Evolutionary conservation across 2,888 invertebrate genomes (phyloP), one percentile per base, ranked within the genome.

Genomic region (Eupithecia tripunctaria): DNA sequence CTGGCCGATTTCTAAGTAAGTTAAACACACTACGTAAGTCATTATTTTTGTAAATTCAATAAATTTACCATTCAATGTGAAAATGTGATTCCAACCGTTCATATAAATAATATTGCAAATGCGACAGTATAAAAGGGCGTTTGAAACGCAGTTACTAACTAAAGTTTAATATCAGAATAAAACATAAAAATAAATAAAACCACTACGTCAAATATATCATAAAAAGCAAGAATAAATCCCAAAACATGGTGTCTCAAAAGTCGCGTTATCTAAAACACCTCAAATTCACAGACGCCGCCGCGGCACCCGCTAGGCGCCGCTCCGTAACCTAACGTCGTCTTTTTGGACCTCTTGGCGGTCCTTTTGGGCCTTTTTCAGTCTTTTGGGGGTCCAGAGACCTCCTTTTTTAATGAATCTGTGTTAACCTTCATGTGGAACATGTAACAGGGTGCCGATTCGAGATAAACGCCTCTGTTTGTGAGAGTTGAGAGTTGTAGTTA

Each of bases 391-490:
- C 93, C 84, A 86, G 87, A 84, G 85, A 86, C 87, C 86, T 91
- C 84, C 84, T 92, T 93, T 93, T 93, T 94, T 91, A 94, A 93
- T 91, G 92, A 92, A 93, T 93, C 93, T 89, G 94, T 94, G 94
- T 94, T 94, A 94, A 94, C 93, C 94, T 94, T 93, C 92, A 85
- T 90, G 85, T 90, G 89, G 91, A 88, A 92, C 93, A 89, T 90
- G 90, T 92, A 92, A 94, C 92, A 89, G 93, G 94, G 93, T 94
- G 94, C 91, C 88, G 94, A 94, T 94, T 91, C 88, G 80, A 94
- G 94, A 94, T 94, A 93, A 94, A 91, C 88, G 36, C 43, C 85
- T 82, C 78, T 83, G 87, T 83, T 86, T 85, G 29, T 60, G 25
- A 56, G 36, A 67, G 36, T 62, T 21, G 38, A 60, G n/a, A 63